phyloP scores from a whole-genome alignment of 2,888 invertebrate species.

The Eupithecia abbreviata region DNA sequence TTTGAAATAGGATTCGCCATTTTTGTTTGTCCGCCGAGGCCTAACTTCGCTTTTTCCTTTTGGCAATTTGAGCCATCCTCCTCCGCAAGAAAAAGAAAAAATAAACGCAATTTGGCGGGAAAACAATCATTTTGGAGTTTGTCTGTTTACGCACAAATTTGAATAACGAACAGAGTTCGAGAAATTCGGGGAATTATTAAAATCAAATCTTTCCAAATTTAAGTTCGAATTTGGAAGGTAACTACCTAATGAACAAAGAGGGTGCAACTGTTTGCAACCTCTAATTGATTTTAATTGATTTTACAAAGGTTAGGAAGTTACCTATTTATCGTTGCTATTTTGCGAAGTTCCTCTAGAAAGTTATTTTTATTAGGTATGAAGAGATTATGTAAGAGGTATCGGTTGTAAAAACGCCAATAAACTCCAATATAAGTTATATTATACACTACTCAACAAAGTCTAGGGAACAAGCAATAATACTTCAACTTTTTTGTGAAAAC shows the following conservation, averaged over 20 bases:
- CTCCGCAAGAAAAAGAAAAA: slow-evolving; percentile 41
- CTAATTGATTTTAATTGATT: neutral
- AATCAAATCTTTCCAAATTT: slow-evolving; percentile 20
- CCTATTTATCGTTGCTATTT: neutral
- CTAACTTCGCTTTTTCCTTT: slow-evolving; percentile 55
- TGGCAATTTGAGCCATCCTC: slow-evolving; percentile 65
- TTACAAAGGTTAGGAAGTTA: neutral
- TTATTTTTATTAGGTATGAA: neutral
- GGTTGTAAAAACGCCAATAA: too few relatives aligned
- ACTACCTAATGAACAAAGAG: neutral
- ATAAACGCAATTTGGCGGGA: slow-evolving; percentile 59
- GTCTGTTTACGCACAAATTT: slow-evolving; percentile 46
- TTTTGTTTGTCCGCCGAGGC: slow-evolving; percentile 55
- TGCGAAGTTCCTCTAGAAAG: neutral
- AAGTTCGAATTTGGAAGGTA: slow-evolving; percentile 14
- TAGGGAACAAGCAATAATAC: too few relatives aligned
- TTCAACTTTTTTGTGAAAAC: too few relatives aligned
- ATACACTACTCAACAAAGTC: too few relatives aligned
- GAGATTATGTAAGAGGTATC: neutral
- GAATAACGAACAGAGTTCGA: slow-evolving; percentile 44
- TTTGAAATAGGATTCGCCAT: slow-evolving; percentile 50
- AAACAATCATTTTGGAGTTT: slow-evolving; percentile 62
- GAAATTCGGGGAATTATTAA: slow-evolving; percentile 40
- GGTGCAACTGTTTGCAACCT: neutral
- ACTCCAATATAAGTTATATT: too few relatives aligned